These are phyloP conservation scores for Hymenochirus boettgeri DNA, from an alignment of 2,113 vertebrate species.

Conservation along the genomic window DNA sequence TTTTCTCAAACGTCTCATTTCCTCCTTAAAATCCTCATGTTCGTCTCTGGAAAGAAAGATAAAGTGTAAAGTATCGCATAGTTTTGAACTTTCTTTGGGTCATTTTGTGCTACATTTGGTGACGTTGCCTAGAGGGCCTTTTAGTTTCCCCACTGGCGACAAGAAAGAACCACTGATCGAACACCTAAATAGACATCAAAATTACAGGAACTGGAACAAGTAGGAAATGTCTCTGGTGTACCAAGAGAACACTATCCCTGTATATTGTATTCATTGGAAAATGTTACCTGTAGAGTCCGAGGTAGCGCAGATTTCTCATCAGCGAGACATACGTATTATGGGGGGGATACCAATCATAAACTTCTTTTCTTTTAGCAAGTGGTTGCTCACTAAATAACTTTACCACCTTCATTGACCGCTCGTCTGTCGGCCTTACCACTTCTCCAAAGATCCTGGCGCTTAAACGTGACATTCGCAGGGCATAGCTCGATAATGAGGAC, in stretches of 20 bases:
- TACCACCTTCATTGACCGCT: constrained; percentile 88
- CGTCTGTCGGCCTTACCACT: constrained; percentile 76
- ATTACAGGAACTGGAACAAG: too few species aligned
- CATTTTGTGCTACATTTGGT: too few species aligned
- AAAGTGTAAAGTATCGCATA: too few species aligned
- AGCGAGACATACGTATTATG: constrained; percentile 81
- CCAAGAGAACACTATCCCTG: too few species aligned
- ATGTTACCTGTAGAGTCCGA: constrained; percentile 92
- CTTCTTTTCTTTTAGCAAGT: constrained; percentile 73
- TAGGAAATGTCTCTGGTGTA: too few species aligned
- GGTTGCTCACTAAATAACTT: constrained; percentile 84
- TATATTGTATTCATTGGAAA: too few species aligned
- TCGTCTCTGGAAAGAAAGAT: constrained; percentile 73
- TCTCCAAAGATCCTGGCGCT: constrained; percentile 88
- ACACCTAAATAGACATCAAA: too few species aligned
- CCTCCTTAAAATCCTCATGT: constrained; percentile 92
- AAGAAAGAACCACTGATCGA: too few species aligned
- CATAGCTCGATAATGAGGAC: constrained; percentile 77
- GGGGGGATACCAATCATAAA: constrained; percentile 88
- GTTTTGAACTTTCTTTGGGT: too few species aligned
- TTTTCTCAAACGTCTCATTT: constrained; percentile 82
- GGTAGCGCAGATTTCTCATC: constrained; percentile 78
- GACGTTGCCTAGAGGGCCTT: too few species aligned
- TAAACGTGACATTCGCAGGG: constrained; percentile 81
- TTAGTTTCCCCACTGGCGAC: too few species aligned